Conservation (phyloP, 2,888 invertebrate species). For the Oligia latruncula region DNA sequence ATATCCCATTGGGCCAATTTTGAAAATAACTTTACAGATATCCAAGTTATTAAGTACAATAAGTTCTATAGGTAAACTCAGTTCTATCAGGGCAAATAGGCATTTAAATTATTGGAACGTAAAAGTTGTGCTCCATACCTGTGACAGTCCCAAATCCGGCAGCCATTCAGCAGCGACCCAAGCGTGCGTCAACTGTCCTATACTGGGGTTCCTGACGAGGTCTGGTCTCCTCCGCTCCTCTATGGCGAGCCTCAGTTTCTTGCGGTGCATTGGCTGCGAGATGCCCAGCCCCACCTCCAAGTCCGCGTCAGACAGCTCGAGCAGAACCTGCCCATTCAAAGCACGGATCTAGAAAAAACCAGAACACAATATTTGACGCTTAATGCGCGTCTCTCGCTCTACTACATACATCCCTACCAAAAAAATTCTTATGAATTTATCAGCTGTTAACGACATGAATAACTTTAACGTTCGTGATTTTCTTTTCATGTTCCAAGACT, state of each 20-base stretch:
- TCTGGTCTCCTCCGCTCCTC: slow-evolving; percentile 97
- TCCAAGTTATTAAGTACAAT: not conserved
- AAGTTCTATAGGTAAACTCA: not conserved
- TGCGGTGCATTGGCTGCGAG: slow-evolving; percentile 97
- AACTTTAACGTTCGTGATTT: slow-evolving; percentile 47
- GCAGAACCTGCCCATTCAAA: slow-evolving; percentile 94
- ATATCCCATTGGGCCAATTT: not conserved
- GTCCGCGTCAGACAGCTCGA: slow-evolving; percentile 97
- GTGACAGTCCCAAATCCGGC: slow-evolving; percentile 96
- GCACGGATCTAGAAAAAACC: slow-evolving; percentile 92
- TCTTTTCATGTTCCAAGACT: slow-evolving; percentile 46
- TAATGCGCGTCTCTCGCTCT: slow-evolving; percentile 83
- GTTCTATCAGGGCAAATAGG: not conserved
- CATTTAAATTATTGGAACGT: not conserved
- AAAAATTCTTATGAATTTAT: slow-evolving; percentile 34
- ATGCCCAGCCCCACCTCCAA: slow-evolving; percentile 97
- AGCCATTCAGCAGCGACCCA: slow-evolving; percentile 99
- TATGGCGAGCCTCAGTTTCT: slow-evolving; percentile 97
- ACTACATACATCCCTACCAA: slow-evolving; percentile 61
- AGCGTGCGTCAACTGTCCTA: slow-evolving; percentile 96
- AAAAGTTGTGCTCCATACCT: slow-evolving; percentile 82
- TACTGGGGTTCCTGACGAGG: slow-evolving; percentile 96
- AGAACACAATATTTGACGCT: slow-evolving; percentile 91
- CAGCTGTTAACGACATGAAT: slow-evolving; percentile 31
- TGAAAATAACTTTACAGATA: not conserved